These are phyloP conservation scores for Junonia oenone DNA, from an alignment of 2,888 invertebrate genomes.

Conservation along the genomic window DNA sequence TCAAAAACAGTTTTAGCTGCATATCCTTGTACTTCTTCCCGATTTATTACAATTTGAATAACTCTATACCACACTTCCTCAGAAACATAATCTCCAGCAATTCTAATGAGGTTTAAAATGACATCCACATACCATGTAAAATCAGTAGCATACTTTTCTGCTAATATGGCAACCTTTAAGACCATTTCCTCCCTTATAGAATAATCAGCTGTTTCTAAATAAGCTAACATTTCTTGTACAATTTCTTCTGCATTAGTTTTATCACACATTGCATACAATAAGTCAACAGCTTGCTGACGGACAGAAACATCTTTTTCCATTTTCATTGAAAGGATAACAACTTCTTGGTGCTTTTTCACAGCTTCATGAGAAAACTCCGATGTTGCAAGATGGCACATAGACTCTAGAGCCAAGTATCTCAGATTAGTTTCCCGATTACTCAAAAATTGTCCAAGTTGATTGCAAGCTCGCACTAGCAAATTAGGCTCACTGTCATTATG, in stretches of 20 bases:
- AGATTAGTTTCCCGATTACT: conserved; percentile 98
- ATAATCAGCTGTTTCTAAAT: conserved; percentile 99
- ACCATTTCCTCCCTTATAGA: conserved; percentile 99
- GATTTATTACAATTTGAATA: conserved; percentile 99
- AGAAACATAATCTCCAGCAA: conserved; percentile 99
- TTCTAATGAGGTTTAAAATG: conserved; percentile 98
- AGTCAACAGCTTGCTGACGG: conserved; percentile 97
- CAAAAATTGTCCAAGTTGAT: conserved; percentile 98
- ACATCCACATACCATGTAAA: conserved; percentile 99
- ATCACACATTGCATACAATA: conserved; percentile 99
- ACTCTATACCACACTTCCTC: conserved; percentile 99
- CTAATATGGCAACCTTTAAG: conserved; percentile 98
- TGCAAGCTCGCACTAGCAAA: conserved; percentile 97
- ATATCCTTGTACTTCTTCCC: conserved; percentile 99
- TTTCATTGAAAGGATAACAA: conserved; percentile 98
- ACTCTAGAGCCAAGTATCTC: conserved; percentile 97
- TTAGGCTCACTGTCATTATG: conserved; percentile 99
- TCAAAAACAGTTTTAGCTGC: conserved; percentile 99
- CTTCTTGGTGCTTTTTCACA: conserved; percentile 99
- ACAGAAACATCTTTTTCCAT: conserved; percentile 99
- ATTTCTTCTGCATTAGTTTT: conserved; percentile 99
- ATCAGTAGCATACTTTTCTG: conserved; percentile 99
- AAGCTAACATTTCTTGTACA: conserved; percentile 99
- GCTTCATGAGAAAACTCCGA: conserved; percentile 99
- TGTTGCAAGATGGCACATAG: conserved; percentile 99